Evolutionary conservation across 2,888 invertebrate genomes (phyloP), one percentile per base, ranked within the genome.

Genomic region (Pollenia griseotomentosa): DNA sequence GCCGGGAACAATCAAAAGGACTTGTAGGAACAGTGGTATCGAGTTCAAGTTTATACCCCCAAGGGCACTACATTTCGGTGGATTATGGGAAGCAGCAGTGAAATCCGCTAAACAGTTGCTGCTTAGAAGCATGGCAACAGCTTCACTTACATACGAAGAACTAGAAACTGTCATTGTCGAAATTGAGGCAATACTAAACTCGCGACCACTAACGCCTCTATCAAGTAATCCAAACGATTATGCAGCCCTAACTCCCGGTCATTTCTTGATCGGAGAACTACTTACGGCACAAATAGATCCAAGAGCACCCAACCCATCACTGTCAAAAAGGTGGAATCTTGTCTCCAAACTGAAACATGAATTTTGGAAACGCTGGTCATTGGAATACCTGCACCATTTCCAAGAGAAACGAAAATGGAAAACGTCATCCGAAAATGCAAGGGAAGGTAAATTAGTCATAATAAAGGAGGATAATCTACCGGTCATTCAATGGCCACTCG

Each of bases 41-140:
- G 61, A 59, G 61, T 73, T 73, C 44, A 73, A 73, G 8, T 73
- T 59, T 14, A 73, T 73, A 46, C 46, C 73, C 4, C 73, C 73
- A 46, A 59, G 59, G 19, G 73, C 73, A 9, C 59, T 46, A 12
- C 73, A 59, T 55, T 61, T 71, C 42, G 55, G 55, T 3, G 44
- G 71, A 16, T n/a, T 55, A 42, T 55, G 71, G 51, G 73, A 53
- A 16, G 53, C 53, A 53, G 53, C 16, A 53, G n/a, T 53, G n/a
- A 53, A 53, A 9, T 53, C 53, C 4, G 70, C 70, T 7, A 44
- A 53, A 51, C 68, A 68, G 7, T 19, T 51, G 16, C 68, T 68
- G 2, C 51, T 68, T 51, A 48, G 68, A 12, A 11, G 51, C 51
- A 12, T 51, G n/a, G 53, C 19, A 68, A n/a, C n/a, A n/a, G n/a